A percentile compares a stretch with the other conserved stretches of the same genome.
Conservation (phyloP, 1,140 invertebrate genomes). For the Calycopis cecrops region DNA sequence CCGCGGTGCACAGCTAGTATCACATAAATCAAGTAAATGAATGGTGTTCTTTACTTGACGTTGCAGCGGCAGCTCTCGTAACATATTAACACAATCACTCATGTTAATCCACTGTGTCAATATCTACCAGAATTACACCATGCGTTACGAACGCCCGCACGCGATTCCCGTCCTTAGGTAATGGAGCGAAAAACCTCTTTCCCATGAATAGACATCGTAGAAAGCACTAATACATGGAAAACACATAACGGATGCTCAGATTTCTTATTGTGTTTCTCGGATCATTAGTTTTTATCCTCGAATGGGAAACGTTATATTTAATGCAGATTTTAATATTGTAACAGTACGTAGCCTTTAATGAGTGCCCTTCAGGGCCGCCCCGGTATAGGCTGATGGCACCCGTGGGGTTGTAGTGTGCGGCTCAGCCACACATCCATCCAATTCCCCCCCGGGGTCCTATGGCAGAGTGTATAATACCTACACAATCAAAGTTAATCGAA, state of each 20-base stretch:
- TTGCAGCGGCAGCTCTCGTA: not conserved
- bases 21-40: too few species aligned
- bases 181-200: not conserved
- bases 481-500: too few species aligned
- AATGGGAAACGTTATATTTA: too few species aligned
- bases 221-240: constrained; percentile 6
- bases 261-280: not conserved
- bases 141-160: not conserved
- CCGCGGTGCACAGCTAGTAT: too few species aligned
- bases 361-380: too few species aligned
- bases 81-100: constrained; percentile 3
- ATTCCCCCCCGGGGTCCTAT: too few species aligned
- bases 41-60: not conserved
- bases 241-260: constrained; percentile 2
- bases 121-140: constrained; percentile 3
- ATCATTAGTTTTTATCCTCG: not conserved
- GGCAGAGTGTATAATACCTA: too few species aligned
- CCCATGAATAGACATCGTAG: not conserved
- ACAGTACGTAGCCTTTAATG: too few species aligned
- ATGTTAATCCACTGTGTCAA: constrained; percentile 10
- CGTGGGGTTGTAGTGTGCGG: too few species aligned
- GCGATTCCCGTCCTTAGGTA: not conserved
- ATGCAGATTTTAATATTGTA: too few species aligned
- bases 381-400: too few species aligned
- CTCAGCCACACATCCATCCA: too few species aligned